Conservation (phyloP, 2,888 invertebrate genomes). For the Macrosiphum euphorbiae region DNA sequence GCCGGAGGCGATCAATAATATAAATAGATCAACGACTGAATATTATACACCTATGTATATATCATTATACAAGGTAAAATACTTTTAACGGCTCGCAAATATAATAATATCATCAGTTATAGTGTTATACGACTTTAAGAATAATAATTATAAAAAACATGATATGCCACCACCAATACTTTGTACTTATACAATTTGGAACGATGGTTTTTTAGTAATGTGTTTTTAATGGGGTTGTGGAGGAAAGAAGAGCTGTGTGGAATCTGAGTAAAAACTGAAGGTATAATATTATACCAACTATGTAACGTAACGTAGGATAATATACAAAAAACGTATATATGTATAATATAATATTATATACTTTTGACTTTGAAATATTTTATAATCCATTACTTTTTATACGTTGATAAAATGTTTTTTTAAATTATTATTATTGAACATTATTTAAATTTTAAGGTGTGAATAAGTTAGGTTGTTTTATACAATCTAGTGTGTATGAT, state of each 20-base stretch:
- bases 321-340: not conserved
- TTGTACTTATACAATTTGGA: not conserved
- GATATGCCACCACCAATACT: not conserved
- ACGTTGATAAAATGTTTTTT: no score
- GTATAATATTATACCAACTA: slow-evolving; percentile 10
- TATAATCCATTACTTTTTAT: no score
- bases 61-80: slow-evolving; percentile 20
- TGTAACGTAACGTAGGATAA: not conserved
- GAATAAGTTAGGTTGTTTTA: no score
- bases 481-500: no score
- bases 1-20: slow-evolving; percentile 2
- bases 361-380: no score
- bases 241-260: not conserved
- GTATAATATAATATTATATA: no score
- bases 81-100: slow-evolving; percentile 20
- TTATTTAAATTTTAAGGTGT: no score
- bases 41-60: not conserved
- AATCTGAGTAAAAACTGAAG: not conserved
- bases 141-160: not conserved
- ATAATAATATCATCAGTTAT: not conserved
- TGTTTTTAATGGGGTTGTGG: not conserved
- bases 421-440: no score
- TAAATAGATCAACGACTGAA: slow-evolving; percentile 30
- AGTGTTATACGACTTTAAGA: not conserved
- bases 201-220: not conserved